Evolutionary conservation across 1,140 invertebrate genomes (phyloP).

Genomic region (Magallana angulata): DNA sequence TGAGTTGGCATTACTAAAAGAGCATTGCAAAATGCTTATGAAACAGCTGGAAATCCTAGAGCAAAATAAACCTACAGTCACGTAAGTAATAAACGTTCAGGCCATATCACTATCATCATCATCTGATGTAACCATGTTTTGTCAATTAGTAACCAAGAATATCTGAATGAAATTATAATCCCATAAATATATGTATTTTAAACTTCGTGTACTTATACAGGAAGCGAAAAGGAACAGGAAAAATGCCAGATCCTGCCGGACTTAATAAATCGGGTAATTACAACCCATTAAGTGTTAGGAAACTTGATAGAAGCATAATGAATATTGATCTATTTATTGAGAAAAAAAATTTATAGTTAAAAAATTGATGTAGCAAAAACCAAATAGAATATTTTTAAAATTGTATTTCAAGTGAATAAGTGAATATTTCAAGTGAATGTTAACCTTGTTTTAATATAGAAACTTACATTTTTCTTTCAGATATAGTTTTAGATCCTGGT

Average conservation of each 20-base stretch:
- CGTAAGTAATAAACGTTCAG: slow-evolving; percentile 50
- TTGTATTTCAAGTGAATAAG: no score
- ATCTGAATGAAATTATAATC: no score
- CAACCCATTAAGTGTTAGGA: background rate
- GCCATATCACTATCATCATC: background rate
- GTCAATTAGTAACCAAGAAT: no score
- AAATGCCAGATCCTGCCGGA: slow-evolving; percentile 34
- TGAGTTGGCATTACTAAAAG: slow-evolving; percentile 73
- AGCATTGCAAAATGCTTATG: slow-evolving; percentile 74
- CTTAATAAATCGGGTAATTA: slow-evolving; percentile 37
- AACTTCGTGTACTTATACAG: background rate
- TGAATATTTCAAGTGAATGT: no score
- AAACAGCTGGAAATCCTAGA: slow-evolving; percentile 75
- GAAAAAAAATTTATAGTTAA: background rate
- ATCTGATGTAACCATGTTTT: background rate
- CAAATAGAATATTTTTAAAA: no score
- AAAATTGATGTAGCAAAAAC: background rate
- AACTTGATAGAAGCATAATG: background rate
- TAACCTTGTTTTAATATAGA: no score
- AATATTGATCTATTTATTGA: background rate
- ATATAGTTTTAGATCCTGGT: slow-evolving; percentile 13
- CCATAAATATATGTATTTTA: no score
- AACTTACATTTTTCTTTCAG: slow-evolving; percentile 8
- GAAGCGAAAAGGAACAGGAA: slow-evolving; percentile 29
- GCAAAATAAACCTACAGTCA: slow-evolving; percentile 69